These are phyloP conservation scores for Cephus sareptanus DNA, from an alignment of 2,888 invertebrate genomes.

Conservation along the genomic window DNA sequence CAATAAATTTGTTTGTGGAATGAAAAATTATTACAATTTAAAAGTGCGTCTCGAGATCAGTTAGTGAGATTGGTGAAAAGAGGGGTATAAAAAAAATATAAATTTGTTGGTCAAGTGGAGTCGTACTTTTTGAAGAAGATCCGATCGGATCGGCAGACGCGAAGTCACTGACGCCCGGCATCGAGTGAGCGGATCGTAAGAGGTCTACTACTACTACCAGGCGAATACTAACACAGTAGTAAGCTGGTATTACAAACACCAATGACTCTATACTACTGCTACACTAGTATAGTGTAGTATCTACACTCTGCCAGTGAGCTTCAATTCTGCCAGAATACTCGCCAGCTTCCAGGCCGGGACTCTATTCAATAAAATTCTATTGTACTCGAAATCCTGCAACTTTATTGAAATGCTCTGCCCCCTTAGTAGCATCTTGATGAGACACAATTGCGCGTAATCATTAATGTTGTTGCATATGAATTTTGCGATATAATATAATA, in stretches of 20 bases:
- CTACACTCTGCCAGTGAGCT: background rate
- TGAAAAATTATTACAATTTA: background rate
- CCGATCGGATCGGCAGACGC: conserved; percentile 62
- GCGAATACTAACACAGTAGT: background rate
- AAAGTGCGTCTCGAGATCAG: background rate
- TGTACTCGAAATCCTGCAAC: conserved; percentile 41
- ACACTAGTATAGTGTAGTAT: background rate
- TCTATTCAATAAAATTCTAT: conserved; percentile 39
- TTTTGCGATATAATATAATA: background rate
- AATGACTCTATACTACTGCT: background rate
- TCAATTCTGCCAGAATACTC: background rate
- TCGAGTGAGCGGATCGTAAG: conserved; percentile 59
- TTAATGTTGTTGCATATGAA: conserved; percentile 17
- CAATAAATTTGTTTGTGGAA: background rate
- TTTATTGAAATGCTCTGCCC: conserved; percentile 31
- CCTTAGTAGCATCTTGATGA: conserved; percentile 34
- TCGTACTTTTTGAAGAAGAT: conserved; percentile 44
- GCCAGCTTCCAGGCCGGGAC: conserved; percentile 15
- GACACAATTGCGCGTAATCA: conserved; percentile 36
- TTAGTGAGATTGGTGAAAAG: background rate
- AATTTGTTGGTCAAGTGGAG: background rate
- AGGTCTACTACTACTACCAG: conserved; percentile 36
- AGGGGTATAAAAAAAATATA: background rate
- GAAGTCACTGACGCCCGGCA: conserved; percentile 64
- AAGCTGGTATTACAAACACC: background rate